phyloP scores from a whole-genome alignment of 2,888 invertebrate species.

The Habrosyne pyritoides region DNA sequence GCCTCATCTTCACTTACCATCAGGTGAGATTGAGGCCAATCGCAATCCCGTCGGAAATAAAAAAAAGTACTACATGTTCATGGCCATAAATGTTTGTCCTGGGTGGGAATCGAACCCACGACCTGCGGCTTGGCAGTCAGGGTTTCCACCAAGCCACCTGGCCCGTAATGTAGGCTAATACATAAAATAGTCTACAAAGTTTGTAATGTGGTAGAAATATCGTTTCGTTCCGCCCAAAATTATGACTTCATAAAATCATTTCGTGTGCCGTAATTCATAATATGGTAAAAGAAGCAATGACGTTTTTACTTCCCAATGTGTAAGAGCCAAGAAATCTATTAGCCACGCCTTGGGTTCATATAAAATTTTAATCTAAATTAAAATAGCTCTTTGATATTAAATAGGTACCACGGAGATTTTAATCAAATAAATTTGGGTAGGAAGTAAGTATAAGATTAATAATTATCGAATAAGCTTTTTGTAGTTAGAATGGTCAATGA shows the following conservation, averaged over 20 bases:
- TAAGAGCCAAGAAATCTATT: constrained; percentile 66
- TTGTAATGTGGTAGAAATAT: constrained; percentile 37
- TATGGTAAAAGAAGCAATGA: constrained; percentile 64
- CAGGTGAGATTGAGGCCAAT: too few relatives aligned
- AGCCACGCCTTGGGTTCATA: constrained; percentile 41
- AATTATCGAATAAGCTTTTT: too few relatives aligned
- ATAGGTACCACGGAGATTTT: neutral
- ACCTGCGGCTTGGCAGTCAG: too few relatives aligned
- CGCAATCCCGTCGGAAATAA: too few relatives aligned
- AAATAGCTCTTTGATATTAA: neutral
- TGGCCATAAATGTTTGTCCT: too few relatives aligned
- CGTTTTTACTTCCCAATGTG: constrained; percentile 43
- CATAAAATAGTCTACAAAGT: constrained; percentile 45
- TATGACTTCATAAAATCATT: constrained; percentile 73
- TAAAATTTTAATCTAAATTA: constrained; percentile 19
- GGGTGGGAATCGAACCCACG: too few relatives aligned
- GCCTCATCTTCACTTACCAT: too few relatives aligned
- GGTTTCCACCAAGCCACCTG: too few relatives aligned
- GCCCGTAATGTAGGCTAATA: constrained; percentile 9
- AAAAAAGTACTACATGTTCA: too few relatives aligned
- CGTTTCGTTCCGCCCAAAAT: constrained; percentile 70
- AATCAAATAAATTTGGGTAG: neutral
- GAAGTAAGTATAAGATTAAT: neutral
- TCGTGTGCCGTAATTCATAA: constrained; percentile 59
- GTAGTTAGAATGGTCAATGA: too few relatives aligned